A percentile compares a stretch with the other conserved stretches of the same genome.
These are phyloP conservation scores for Panonychus citri DNA, from an alignment of 1,140 invertebrate genomes.

Conservation along the genomic window DNA sequence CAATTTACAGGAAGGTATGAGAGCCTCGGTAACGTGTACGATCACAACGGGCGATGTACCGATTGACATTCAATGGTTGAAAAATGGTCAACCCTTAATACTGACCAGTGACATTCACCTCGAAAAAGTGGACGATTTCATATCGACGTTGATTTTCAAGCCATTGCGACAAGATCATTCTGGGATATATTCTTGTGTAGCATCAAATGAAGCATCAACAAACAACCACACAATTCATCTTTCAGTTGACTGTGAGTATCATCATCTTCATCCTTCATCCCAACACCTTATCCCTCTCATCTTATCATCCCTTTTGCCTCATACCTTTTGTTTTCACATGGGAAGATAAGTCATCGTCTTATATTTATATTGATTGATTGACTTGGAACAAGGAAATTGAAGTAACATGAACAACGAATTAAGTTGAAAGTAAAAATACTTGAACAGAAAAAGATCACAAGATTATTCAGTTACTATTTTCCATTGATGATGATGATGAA, in stretches of 20 bases:
- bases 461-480: no score
- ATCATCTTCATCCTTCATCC: background rate
- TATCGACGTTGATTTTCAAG: conserved; percentile 12
- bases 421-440: no score
- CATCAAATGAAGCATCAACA: conserved; percentile 34
- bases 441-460: no score
- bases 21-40: conserved; percentile 56
- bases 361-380: no score
- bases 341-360: no score
- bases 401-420: no score
- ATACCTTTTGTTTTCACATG: no score
- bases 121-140: conserved; percentile 1
- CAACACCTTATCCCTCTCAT: no score
- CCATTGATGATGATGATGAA: no score
- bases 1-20: conserved; percentile 45
- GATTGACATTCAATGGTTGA: conserved; percentile 15
- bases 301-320: no score
- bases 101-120: background rate
- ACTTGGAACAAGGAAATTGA: no score
- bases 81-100: conserved; percentile 8
- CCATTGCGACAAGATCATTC: conserved; percentile 27
- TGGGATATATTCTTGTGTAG: conserved; percentile 42
- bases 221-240: conserved; percentile 34
- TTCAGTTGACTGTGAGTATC: conserved; percentile 43
- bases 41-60: conserved; percentile 45